Evolutionary conservation across 2,797 vertebrate genomes (phyloP).

Genomic region (Eulemur coronatus): DNA sequence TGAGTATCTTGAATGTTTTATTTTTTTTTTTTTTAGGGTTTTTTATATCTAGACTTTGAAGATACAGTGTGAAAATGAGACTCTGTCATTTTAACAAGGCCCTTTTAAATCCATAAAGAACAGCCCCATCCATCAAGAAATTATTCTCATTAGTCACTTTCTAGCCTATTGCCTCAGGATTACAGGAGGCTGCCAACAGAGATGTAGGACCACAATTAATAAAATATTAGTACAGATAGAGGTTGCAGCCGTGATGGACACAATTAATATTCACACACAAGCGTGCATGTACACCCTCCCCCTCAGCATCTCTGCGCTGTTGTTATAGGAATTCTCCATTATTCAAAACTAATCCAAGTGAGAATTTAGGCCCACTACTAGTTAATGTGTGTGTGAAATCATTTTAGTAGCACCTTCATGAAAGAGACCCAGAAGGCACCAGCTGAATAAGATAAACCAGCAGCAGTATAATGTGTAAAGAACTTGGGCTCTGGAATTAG

Average conservation of each 20-base stretch:
- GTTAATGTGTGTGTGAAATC: not conserved
- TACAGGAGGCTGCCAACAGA: constrained; percentile 3
- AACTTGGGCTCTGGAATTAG: not conserved
- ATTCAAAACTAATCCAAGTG: not conserved
- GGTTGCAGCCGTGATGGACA: not conserved
- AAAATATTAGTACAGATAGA: not conserved
- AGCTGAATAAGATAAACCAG: not conserved
- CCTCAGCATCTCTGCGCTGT: not conserved
- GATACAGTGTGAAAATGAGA: constrained; percentile 32
- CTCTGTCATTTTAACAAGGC: constrained; percentile 25
- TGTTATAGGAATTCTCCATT: not conserved
- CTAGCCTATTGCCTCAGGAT: constrained; percentile 51
- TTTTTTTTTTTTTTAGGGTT: not conserved
- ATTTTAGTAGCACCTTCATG: not conserved
- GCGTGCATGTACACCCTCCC: fast-evolving
- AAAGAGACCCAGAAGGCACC: not conserved
- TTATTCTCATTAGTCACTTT: constrained; percentile 64
- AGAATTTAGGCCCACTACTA: not conserved
- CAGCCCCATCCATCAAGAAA: constrained; percentile 60
- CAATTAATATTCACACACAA: not conserved
- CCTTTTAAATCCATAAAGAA: constrained; percentile 55
- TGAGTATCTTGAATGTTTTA: not conserved
- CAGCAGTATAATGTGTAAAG: not conserved
- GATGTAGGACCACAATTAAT: constrained; percentile 44
- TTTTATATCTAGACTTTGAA: not conserved